A percentile compares a stretch with the other conserved stretches of the same genome.
phyloP scores from a whole-genome alignment of 2,888 invertebrate species.

The Fragum sueziense region DNA sequence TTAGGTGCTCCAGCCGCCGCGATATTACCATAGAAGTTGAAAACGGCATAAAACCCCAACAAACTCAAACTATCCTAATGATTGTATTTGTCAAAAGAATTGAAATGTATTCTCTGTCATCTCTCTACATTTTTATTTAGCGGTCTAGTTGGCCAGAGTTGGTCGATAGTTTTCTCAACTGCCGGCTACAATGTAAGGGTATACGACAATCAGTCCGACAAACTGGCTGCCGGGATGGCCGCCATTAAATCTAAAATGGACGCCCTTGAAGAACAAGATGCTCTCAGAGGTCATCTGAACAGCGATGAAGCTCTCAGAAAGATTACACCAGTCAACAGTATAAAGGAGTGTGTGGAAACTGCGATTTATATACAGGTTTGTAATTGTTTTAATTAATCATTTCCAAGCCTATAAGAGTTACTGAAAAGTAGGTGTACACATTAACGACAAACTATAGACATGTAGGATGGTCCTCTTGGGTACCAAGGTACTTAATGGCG shows the following conservation, averaged over 20 bases:
- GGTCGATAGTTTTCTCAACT: slow-evolving; percentile 96
- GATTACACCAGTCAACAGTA: slow-evolving; percentile 88
- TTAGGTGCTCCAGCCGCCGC: no score
- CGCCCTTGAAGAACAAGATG: slow-evolving; percentile 82
- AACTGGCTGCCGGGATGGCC: slow-evolving; percentile 82
- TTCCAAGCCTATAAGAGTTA: no score
- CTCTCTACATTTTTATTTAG: slow-evolving; percentile 83
- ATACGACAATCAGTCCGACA: slow-evolving; percentile 86
- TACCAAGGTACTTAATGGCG: no score
- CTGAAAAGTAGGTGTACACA: no score
- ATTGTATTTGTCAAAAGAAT: no score
- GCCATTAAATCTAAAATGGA: slow-evolving; percentile 88
- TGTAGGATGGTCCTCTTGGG: no score
- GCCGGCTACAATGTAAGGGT: slow-evolving; percentile 94
- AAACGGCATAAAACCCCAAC: no score
- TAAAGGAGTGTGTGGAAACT: slow-evolving; percentile 88
- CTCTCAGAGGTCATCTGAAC: slow-evolving; percentile 89
- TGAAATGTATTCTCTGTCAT: no score
- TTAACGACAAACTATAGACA: no score
- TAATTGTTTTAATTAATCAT: slow-evolving; percentile 31
- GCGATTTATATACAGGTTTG: slow-evolving; percentile 88
- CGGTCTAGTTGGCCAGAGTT: slow-evolving; percentile 97
- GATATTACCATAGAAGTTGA: no score
- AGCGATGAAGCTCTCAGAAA: slow-evolving; percentile 90
- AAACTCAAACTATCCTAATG: no score